These are phyloP conservation scores for Ceryle rudis DNA, from an alignment of 2,797 vertebrate genomes.

Conservation along the genomic window DNA sequence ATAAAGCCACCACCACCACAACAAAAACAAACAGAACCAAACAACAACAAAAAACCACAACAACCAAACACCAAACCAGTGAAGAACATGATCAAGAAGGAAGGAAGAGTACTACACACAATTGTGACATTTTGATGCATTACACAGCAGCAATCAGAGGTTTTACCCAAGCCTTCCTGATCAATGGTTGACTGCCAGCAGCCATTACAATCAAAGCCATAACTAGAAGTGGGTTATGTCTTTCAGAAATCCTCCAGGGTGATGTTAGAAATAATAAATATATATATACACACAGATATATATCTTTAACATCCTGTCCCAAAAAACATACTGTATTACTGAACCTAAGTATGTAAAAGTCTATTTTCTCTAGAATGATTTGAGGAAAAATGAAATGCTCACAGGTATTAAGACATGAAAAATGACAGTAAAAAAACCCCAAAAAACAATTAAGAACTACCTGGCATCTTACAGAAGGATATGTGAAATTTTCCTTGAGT, in stretches of 20 bases:
- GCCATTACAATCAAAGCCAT: background rate
- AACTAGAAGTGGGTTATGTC: background rate
- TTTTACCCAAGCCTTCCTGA: background rate
- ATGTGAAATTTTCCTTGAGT: background rate
- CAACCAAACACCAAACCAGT: rapidly evolving
- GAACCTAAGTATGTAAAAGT: background rate
- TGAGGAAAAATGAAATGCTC: background rate
- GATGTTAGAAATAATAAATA: background rate
- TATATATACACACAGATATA: background rate
- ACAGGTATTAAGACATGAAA: background rate
- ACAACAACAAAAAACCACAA: background rate
- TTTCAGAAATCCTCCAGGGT: background rate
- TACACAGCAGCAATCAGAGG: background rate
- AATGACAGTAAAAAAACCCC: background rate
- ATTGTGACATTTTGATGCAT: background rate
- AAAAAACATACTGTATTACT: background rate
- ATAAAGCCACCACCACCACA: no score
- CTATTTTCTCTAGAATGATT: background rate
- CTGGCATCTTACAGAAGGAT: background rate
- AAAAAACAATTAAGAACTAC: background rate
- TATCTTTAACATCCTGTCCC: background rate
- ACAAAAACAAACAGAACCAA: background rate
- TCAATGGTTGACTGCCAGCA: background rate
- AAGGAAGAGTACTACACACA: background rate
- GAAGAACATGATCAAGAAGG: background rate